Conservation (phyloP, 2,113 vertebrate species). For the Chascanopsetta lugubris region DNA sequence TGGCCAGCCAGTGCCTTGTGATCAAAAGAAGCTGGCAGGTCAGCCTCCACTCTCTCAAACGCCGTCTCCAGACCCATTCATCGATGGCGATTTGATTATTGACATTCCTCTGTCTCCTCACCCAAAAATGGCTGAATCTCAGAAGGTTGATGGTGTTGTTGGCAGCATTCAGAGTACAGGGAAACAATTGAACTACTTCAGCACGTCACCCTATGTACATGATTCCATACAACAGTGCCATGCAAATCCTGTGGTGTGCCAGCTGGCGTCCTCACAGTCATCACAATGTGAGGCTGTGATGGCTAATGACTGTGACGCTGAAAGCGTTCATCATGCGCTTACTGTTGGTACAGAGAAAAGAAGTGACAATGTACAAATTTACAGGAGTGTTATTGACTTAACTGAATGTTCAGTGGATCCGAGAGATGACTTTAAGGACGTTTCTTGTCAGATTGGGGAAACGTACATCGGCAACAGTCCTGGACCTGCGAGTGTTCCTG, state of each 20-base stretch:
- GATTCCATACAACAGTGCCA: neutral
- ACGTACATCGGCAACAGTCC: neutral
- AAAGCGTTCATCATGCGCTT: neutral
- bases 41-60: neutral
- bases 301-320: neutral
- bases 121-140: constrained; percentile 45
- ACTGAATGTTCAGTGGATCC: constrained; percentile 57
- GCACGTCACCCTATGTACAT: neutral
- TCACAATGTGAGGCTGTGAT: neutral
- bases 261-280: neutral
- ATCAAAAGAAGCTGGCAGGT: neutral
- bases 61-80: constrained; percentile 28
- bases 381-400: constrained; percentile 36
- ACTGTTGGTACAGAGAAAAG: neutral
- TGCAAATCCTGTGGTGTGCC: neutral
- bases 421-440: constrained; percentile 41
- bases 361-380: constrained; percentile 3
- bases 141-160: constrained; percentile 7
- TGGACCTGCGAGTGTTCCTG: neutral
- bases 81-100: constrained; percentile 79
- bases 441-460: constrained; percentile 12
- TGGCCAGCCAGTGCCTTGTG: neutral
- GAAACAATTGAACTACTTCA: neutral
- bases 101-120: constrained; percentile 64
- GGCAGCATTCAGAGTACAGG: neutral